A percentile compares a stretch with the other conserved stretches of the same genome.
Evolutionary conservation across 2,797 vertebrate species (phyloP).

Genomic region (Myotis pilosus): DNA sequence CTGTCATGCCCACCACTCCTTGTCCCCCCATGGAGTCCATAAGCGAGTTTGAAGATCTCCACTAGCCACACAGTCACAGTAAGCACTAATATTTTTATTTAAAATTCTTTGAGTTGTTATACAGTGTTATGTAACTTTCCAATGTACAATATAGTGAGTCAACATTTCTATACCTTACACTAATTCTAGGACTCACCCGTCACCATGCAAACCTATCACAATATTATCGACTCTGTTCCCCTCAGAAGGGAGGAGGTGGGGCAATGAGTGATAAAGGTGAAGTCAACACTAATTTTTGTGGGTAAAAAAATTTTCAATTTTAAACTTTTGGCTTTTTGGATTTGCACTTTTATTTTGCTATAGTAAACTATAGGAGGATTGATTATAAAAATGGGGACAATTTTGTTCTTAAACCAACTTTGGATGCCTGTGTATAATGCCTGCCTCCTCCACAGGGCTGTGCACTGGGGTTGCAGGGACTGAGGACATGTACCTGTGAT

Average conservation of each 20-base stretch:
- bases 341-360: neutral
- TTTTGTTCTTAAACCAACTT: neutral
- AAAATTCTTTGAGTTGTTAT: neutral
- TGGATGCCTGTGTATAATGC: neutral
- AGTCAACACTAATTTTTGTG: neutral
- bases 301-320: conserved; percentile 18
- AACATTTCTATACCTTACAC: neutral
- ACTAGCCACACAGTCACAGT: neutral
- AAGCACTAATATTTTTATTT: neutral
- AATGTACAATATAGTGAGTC: neutral
- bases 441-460: neutral
- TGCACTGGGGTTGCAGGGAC: neutral
- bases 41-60: neutral
- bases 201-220: neutral
- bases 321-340: neutral
- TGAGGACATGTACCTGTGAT: neutral
- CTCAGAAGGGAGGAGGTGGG: too few species aligned
- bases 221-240: neutral
- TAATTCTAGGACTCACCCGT: neutral
- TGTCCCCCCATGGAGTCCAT: neutral
- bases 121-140: neutral
- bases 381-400: neutral
- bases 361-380: neutral
- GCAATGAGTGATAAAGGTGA: neutral
- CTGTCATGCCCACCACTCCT: neutral